These are phyloP conservation scores for Lepidothrix coronata DNA, from an alignment of 2,113 vertebrate genomes.

Conservation along the genomic window DNA sequence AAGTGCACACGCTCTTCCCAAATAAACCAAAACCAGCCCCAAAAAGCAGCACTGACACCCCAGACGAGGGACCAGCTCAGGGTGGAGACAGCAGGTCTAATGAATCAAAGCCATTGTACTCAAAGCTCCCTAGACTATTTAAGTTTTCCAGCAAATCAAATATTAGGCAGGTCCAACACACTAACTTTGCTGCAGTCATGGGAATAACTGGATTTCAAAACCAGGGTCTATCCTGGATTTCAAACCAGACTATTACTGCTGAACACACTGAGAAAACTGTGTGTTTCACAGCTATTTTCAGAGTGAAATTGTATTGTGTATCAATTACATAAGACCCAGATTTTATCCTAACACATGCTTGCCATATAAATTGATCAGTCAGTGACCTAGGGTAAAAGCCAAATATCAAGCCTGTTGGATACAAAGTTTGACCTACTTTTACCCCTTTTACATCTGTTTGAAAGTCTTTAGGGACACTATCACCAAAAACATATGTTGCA, in stretches of 20 bases:
- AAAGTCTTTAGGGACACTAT: not conserved
- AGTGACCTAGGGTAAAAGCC: not conserved
- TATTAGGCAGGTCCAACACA: not conserved
- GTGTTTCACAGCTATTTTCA: not conserved
- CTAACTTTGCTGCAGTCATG: not conserved
- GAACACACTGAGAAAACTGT: not conserved
- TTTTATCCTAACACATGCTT: not conserved
- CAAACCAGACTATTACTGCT: not conserved
- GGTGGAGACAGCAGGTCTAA: not conserved
- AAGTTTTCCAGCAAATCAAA: not conserved
- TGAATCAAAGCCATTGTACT: not conserved
- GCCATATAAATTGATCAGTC: not conserved
- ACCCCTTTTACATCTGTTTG: not conserved
- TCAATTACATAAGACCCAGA: not conserved
- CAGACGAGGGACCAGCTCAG: not conserved
- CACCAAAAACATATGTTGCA: not conserved
- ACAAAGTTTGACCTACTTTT: not conserved
- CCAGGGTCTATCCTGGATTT: not conserved
- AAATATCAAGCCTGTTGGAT: not conserved
- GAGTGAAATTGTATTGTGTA: not conserved
- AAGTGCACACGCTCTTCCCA: not conserved
- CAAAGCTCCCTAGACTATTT: not conserved
- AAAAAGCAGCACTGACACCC: not conserved
- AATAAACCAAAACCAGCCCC: not conserved
- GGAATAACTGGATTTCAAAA: not conserved